These are phyloP conservation scores for Anthoscopus minutus DNA, from an alignment of 2,113 vertebrate species.

Conservation along the genomic window DNA sequence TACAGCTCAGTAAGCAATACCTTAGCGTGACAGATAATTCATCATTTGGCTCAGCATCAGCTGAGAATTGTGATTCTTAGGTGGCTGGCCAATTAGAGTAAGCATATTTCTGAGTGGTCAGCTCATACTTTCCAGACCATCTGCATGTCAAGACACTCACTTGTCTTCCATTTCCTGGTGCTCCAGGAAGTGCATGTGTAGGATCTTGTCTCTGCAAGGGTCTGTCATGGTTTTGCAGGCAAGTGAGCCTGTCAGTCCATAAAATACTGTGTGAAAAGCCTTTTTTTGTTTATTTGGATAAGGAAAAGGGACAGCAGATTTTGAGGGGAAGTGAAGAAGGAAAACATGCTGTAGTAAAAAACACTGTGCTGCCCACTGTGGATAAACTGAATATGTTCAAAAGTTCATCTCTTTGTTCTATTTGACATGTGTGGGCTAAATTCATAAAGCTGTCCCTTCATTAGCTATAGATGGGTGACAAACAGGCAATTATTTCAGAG, in stretches of 20 bases:
- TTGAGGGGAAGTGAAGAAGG: not conserved
- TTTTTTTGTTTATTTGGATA: not conserved
- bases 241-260: not conserved
- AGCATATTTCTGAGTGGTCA: not conserved
- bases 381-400: not conserved
- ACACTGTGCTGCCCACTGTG: not conserved
- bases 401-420: not conserved
- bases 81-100: not conserved
- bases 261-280: not conserved
- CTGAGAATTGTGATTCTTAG: not conserved
- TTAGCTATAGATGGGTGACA: not conserved
- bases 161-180: not conserved
- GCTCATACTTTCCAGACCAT: not conserved
- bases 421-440: not conserved
- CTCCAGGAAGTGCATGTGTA: not conserved
- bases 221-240: not conserved
- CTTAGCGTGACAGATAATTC: not conserved
- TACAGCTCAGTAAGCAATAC: not conserved
- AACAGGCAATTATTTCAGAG: not conserved
- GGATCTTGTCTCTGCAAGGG: not conserved
- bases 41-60: not conserved
- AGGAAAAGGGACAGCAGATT: not conserved
- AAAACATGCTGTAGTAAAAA: not conserved
- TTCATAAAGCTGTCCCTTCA: not conserved
- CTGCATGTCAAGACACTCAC: accelerated